Conservation (phyloP, 2,888 invertebrate genomes). For the Heteromyza rotundicornis region DNA sequence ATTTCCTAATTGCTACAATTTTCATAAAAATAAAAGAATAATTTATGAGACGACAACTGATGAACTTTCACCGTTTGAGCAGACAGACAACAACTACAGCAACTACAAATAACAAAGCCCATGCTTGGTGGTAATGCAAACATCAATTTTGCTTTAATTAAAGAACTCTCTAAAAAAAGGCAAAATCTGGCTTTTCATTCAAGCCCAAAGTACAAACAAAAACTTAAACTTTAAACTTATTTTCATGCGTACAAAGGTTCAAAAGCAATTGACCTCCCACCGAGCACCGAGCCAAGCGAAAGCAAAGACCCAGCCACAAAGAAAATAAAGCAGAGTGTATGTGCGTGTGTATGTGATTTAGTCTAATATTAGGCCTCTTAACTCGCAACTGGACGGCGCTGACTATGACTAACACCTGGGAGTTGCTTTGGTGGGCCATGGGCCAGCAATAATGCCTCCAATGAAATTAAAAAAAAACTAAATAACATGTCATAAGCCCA, state of each 20-base stretch:
- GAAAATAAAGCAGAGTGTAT: constrained; percentile 11
- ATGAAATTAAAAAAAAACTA: constrained; percentile 14
- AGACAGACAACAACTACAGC: background rate
- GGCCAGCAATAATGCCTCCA: background rate
- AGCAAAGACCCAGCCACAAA: constrained; percentile 1
- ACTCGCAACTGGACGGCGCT: background rate
- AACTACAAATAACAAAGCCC: background rate
- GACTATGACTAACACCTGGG: background rate
- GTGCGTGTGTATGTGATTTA: background rate
- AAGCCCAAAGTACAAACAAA: background rate
- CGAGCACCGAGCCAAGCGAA: constrained; percentile 2
- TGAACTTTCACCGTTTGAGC: constrained; percentile 1
- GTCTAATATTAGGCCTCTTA: background rate
- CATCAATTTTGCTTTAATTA: no score
- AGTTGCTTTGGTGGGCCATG: background rate
- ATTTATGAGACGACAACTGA: background rate
- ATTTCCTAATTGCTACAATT: constrained; percentile 5
- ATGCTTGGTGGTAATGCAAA: no score
- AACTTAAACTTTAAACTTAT: background rate
- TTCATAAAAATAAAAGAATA: background rate
- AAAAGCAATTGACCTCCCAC: constrained; percentile 50
- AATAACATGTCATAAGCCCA: constrained; percentile 29
- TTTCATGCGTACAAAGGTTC: constrained; percentile 25
- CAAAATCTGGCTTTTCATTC: background rate
- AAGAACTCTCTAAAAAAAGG: background rate